Conservation (phyloP, 2,113 vertebrate genomes). For the Notothenia rossii region DNA sequence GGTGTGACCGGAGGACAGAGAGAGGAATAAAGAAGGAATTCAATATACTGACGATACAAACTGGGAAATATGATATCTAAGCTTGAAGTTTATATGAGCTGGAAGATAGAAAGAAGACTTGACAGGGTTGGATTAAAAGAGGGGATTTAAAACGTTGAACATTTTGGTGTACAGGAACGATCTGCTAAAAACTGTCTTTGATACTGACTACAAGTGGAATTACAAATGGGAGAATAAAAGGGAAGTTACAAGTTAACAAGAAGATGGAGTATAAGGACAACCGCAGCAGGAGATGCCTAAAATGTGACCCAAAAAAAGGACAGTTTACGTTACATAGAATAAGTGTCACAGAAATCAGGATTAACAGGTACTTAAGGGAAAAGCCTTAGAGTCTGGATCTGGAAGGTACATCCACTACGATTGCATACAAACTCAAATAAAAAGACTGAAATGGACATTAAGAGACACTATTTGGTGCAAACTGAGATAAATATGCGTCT, state of each 20-base stretch:
- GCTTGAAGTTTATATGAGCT: neutral
- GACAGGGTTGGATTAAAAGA: too few relatives aligned
- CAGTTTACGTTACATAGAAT: too few relatives aligned
- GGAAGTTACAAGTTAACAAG: neutral
- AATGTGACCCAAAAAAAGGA: neutral
- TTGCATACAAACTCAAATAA: too few relatives aligned
- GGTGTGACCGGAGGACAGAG: constrained; percentile 71
- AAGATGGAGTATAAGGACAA: neutral
- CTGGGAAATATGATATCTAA: neutral
- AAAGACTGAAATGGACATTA: neutral
- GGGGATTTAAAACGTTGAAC: neutral
- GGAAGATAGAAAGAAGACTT: neutral
- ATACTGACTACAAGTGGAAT: neutral
- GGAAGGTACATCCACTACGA: neutral
- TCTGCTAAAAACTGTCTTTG: neutral
- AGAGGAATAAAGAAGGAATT: neutral
- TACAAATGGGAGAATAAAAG: neutral
- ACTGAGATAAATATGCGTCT: neutral
- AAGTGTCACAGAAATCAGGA: too few relatives aligned
- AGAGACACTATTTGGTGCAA: neutral
- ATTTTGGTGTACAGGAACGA: neutral
- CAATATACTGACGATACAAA: neutral
- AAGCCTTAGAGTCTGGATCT: neutral
- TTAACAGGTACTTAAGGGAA: too few relatives aligned
- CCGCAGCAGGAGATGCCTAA: neutral